Base-by-base conservation (phyloP, 2,888 invertebrate species). In the Rhogogaster chlorosoma region DNA sequence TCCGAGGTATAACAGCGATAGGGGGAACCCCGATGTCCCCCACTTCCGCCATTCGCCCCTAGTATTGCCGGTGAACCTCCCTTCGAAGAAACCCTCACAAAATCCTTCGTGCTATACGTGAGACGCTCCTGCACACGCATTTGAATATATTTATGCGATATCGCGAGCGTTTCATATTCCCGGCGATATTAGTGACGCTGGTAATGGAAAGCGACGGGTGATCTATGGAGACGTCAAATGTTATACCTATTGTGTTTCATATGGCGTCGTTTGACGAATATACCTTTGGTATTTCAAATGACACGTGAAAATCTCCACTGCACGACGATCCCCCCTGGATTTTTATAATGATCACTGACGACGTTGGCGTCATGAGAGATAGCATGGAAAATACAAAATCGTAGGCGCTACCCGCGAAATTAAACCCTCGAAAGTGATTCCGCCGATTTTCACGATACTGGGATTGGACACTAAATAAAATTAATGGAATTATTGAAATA, bases 161-260 rank as follows among this genome's bases (percentile, higher is more conserved):
- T 88, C 87, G 87, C 87, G 87, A 86, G 87, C 89, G 88, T 89
- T 88, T 88, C 89, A 87, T 88, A 91, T 90, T 90, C 88, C 86
- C 86, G 86, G 85, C 88, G 89, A 91, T 90, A 90, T 89, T 92
- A 92, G 91, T 90, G 90, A 89, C 89, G 89, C 89, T 86, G 88
- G 87, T 90, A 91, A 92, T 91, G 91, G 89, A 90, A 92, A 89
- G 87, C 91, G 92, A 91, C 93, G 90, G 90, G 91, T 91, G 92
- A 92, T 92, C 90, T 90, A 91, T 90, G 90, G 89, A 89, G 87
- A 89, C 89, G 91, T 92, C 92, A 92, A 92, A 92, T 89, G 90
- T 89, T 84, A 78, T 84, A 78, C 64, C 84, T 61, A 84, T 84
- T 84, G 84, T 78, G 64, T 77, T 84, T 84, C 45, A n/a, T 45